Conservation (phyloP, 2,113 vertebrate species). For the Pyrgilauda ruficollis region DNA sequence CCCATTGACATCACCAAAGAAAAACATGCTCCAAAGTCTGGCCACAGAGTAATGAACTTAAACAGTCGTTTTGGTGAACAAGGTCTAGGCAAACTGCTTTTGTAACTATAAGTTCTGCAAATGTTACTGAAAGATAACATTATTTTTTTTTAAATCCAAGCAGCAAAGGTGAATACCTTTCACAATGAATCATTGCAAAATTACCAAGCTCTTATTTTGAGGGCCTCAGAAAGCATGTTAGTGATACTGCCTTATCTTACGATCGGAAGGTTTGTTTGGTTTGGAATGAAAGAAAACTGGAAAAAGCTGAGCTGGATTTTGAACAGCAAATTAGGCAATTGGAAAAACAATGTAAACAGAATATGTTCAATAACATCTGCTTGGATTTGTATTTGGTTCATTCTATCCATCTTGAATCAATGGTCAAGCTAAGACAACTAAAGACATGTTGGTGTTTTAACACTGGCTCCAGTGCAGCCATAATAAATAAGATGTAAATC, state of each 20-base stretch:
- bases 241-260: conserved; percentile 40
- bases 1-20: neutral
- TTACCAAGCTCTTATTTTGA: conserved; percentile 30
- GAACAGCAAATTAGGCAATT: conserved; percentile 55
- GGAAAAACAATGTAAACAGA: conserved; percentile 12
- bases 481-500: neutral
- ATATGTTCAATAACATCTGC: neutral
- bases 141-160: conserved; percentile 19
- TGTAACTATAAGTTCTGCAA: conserved; percentile 53
- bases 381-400: neutral
- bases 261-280: conserved; percentile 36
- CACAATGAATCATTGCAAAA: conserved; percentile 63
- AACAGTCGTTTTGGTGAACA: neutral
- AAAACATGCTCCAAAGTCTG: neutral
- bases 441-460: neutral
- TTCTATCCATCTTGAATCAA: neutral
- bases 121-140: conserved; percentile 40
- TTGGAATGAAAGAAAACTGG: conserved; percentile 41
- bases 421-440: neutral
- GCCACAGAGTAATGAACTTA: neutral
- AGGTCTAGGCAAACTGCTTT: conserved; percentile 31
- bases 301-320: conserved; percentile 57
- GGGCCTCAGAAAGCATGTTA: neutral
- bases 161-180: conserved; percentile 59
- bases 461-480: neutral